A percentile compares a stretch with the other conserved stretches of the same genome.
Conservation (phyloP, 2,888 invertebrate genomes). For the Volucella zonaria region DNA sequence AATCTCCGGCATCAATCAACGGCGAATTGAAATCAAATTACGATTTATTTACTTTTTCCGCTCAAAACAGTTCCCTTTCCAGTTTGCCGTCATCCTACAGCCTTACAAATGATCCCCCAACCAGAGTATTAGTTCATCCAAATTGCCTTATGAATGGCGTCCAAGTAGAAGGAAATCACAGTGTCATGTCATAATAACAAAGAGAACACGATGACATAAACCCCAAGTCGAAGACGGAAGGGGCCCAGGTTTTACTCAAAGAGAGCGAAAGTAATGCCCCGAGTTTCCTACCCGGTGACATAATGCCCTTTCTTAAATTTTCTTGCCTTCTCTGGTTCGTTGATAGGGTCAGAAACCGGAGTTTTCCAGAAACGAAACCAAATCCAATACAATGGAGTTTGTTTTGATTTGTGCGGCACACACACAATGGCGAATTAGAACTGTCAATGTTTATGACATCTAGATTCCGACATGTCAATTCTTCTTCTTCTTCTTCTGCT, state of each 20-base stretch:
- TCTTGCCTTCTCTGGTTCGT: neutral
- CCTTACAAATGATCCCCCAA: conserved; percentile 38
- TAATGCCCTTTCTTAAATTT: conserved; percentile 16
- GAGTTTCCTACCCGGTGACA: conserved; percentile 20
- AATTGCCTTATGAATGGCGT: conserved; percentile 31
- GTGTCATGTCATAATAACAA: conserved; percentile 28
- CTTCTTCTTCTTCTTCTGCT: neutral
- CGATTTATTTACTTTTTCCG: conserved; percentile 61
- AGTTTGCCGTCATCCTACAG: conserved; percentile 5
- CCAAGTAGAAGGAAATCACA: conserved; percentile 43
- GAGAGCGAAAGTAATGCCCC: conserved; percentile 22
- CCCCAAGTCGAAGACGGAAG: neutral
- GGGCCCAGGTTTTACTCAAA: neutral
- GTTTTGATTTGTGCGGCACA: conserved; percentile 29
- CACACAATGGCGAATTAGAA: conserved; percentile 33
- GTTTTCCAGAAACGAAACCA: conserved; percentile 38
- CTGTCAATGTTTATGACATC: conserved; percentile 19
- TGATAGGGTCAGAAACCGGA: neutral
- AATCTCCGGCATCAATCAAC: conserved; percentile 35
- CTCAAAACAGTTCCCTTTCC: conserved; percentile 23
- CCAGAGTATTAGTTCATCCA: conserved; percentile 11
- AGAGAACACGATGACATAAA: neutral
- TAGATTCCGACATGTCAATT: conserved; percentile 16
- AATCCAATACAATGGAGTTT: conserved; percentile 19
- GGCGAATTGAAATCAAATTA: conserved; percentile 49